phyloP scores from a whole-genome alignment of 1,140 invertebrate species.

The Caenorhabditis brenneri region DNA sequence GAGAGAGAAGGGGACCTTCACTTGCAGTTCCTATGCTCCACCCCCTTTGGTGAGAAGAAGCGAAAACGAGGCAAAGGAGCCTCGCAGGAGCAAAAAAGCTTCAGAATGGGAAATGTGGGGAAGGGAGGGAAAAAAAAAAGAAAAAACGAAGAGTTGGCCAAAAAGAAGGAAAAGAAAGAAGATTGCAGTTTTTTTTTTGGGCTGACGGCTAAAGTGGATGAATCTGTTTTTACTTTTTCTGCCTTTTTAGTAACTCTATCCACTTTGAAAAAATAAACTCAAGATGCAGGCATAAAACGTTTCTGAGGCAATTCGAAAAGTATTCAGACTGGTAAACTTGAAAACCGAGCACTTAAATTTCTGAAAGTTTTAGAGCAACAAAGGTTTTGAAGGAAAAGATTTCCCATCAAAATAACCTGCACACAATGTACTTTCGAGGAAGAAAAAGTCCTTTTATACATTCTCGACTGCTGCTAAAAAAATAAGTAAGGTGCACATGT shows the following conservation, averaged over 20 bases:
- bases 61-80: not conserved
- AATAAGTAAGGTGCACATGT: too few relatives aligned
- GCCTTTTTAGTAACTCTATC: not conserved
- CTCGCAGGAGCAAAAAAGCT: not conserved
- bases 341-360: too few relatives aligned
- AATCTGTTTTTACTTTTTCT: constrained; percentile 17
- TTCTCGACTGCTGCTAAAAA: too few relatives aligned
- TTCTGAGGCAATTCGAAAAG: too few relatives aligned
- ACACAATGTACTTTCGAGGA: too few relatives aligned
- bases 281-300: too few relatives aligned
- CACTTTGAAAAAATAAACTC: not conserved
- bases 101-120: constrained; percentile 20
- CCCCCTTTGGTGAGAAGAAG: constrained; percentile 15
- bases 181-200: not conserved
- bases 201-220: constrained; percentile 1
- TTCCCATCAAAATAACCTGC: too few relatives aligned
- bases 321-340: too few relatives aligned
- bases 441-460: too few relatives aligned
- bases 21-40: constrained; percentile 31
- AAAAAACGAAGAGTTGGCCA: not conserved
- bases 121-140: not conserved
- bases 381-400: too few relatives aligned
- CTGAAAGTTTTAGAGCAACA: too few relatives aligned
- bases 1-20: not conserved
- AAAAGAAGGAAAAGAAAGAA: not conserved